These are phyloP conservation scores for Cydia pomonella DNA, from an alignment of 1,140 invertebrate genomes.

Conservation along the genomic window DNA sequence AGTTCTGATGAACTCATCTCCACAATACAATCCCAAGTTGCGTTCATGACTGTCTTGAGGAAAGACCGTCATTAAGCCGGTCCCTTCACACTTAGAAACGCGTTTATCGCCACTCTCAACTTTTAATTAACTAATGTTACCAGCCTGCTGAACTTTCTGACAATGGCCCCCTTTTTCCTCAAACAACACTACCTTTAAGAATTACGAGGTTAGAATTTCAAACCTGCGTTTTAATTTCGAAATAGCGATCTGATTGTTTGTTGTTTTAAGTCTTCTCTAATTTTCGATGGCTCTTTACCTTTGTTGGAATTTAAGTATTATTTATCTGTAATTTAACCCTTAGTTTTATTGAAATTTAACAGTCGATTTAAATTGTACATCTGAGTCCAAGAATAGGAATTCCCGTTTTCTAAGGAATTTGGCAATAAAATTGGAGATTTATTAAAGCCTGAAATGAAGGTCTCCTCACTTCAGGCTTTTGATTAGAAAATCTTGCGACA, in stretches of 20 bases:
- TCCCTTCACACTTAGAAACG: conserved; percentile 1
- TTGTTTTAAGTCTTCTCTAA: conserved; percentile 1
- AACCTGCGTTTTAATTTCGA: neutral
- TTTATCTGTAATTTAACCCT: conserved; percentile 1
- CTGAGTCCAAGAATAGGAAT: neutral
- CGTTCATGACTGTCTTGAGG: neutral
- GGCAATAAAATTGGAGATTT: neutral
- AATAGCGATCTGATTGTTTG: neutral
- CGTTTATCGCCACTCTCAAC: conserved; percentile 6
- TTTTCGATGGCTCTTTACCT: neutral
- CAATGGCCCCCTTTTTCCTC: neutral
- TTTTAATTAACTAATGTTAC: conserved; percentile 16
- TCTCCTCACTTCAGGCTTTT: too few relatives aligned
- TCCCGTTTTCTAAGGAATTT: neutral
- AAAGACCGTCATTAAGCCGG: neutral
- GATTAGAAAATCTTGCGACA: neutral
- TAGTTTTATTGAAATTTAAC: neutral
- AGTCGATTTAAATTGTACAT: neutral
- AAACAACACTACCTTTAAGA: neutral
- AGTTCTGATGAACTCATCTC: conserved; percentile 3
- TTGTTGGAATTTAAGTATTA: neutral
- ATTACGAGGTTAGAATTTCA: neutral
- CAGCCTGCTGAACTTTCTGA: neutral
- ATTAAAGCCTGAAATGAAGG: neutral
- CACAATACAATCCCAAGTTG: neutral